A percentile compares a stretch with the other conserved stretches of the same genome.
phyloP scores from a whole-genome alignment of 2,113 vertebrate species.

The Antigone vipio region DNA sequence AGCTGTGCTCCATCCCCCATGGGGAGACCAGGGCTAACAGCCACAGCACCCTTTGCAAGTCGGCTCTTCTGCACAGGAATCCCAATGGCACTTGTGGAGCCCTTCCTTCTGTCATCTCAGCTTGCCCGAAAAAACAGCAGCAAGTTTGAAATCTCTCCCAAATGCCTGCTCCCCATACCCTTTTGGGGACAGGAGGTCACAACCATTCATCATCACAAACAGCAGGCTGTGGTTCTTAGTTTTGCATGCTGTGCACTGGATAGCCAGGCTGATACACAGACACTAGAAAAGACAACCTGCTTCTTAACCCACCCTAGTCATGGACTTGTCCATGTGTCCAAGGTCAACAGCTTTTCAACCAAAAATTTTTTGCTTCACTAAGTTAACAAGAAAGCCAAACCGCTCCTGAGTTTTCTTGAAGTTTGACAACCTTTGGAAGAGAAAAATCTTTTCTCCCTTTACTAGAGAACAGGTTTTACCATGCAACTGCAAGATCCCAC shows the following conservation, averaged over 20 bases:
- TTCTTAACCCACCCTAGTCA: background rate
- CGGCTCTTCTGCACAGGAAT: fast-evolving
- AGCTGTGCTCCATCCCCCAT: background rate
- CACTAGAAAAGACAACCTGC: background rate
- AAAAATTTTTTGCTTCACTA: background rate
- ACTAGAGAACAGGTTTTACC: background rate
- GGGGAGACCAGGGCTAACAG: background rate
- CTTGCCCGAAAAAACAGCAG: background rate
- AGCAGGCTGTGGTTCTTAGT: fast-evolving
- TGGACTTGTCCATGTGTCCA: fast-evolving
- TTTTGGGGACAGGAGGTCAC: background rate
- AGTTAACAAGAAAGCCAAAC: background rate
- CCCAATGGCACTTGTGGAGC: fast-evolving
- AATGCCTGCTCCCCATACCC: background rate
- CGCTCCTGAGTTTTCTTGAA: background rate
- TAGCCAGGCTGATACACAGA: background rate
- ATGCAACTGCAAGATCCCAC: background rate
- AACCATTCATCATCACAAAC: background rate
- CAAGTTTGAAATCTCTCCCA: background rate
- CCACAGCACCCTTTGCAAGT: background rate
- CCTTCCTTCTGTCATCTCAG: background rate
- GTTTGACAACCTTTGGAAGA: background rate
- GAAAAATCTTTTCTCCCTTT: background rate
- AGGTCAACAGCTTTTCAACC: background rate
- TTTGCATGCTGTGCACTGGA: background rate